These are phyloP conservation scores for Lasiurus cinereus DNA, from an alignment of 2,113 vertebrate genomes.

Conservation along the genomic window DNA sequence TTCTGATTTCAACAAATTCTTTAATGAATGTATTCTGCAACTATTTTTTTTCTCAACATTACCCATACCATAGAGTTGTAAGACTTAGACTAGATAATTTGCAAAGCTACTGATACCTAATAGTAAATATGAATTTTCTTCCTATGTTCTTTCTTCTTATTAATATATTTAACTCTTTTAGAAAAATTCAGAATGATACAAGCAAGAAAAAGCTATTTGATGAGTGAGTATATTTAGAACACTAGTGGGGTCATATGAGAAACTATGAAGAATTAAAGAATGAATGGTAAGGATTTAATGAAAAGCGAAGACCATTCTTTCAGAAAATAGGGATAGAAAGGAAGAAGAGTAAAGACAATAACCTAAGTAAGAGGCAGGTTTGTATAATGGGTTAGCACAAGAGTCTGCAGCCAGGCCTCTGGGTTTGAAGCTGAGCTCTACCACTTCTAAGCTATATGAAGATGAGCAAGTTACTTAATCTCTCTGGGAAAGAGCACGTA, in stretches of 20 bases:
- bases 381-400: background rate
- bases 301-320: background rate
- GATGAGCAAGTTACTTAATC: too few species aligned
- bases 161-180: slow-evolving; percentile 4
- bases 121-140: slow-evolving; percentile 7
- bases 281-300: slow-evolving; percentile 6
- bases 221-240: background rate
- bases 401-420: background rate
- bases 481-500: background rate
- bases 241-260: background rate
- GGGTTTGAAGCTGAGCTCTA: background rate
- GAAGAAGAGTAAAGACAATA: background rate
- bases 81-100: background rate
- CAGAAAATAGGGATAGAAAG: background rate
- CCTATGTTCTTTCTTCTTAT: background rate
- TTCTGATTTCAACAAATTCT: slow-evolving; percentile 13
- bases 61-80: background rate
- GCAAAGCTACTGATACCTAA: background rate
- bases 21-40: slow-evolving; percentile 25
- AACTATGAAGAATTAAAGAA: background rate
- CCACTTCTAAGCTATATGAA: too few species aligned
- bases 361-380: background rate
- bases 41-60: background rate
- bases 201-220: background rate
- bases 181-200: background rate